phyloP scores from a whole-genome alignment of 1,140 invertebrate genomes.

The Anadara kagoshimensis region DNA sequence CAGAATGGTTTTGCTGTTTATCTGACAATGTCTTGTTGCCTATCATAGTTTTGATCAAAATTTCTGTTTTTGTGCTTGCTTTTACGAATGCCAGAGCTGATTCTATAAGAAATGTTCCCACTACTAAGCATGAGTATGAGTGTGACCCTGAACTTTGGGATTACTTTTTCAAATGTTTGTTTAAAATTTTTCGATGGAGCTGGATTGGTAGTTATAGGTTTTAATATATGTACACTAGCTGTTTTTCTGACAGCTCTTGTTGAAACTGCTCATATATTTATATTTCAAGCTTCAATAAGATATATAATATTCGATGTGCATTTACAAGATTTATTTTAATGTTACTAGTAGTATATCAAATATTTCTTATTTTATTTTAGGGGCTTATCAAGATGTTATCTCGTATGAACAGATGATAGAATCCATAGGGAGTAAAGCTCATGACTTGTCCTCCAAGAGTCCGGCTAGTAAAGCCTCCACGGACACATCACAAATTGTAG shows the following conservation, averaged over 20 bases:
- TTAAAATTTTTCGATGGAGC: too few relatives aligned
- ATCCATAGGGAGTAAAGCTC: constrained; percentile 86
- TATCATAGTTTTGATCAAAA: too few relatives aligned
- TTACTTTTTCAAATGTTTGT: too few relatives aligned
- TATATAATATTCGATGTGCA: not conserved
- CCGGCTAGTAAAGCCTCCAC: constrained; percentile 86
- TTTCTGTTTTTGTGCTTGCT: too few relatives aligned
- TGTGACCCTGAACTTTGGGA: too few relatives aligned
- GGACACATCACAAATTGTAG: constrained; percentile 88
- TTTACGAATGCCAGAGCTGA: too few relatives aligned
- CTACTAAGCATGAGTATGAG: too few relatives aligned
- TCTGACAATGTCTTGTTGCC: too few relatives aligned
- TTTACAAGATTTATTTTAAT: not conserved
- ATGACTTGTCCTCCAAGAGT: constrained; percentile 90
- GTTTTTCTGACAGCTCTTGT: not conserved
- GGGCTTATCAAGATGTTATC: constrained; percentile 90
- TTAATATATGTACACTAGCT: not conserved
- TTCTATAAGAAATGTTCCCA: too few relatives aligned
- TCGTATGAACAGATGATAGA: constrained; percentile 96
- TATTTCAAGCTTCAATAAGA: not conserved
- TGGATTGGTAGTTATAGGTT: too few relatives aligned
- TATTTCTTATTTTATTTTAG: constrained; percentile 52
- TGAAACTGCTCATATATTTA: too few relatives aligned
- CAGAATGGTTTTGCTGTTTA: too few relatives aligned
- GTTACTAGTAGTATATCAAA: not conserved